Percentiles rank a stretch among this genome's conserved stretches.
Evolutionary conservation across 2,797 vertebrate species (phyloP).

Genomic region (Artibeus jamaicensis): DNA sequence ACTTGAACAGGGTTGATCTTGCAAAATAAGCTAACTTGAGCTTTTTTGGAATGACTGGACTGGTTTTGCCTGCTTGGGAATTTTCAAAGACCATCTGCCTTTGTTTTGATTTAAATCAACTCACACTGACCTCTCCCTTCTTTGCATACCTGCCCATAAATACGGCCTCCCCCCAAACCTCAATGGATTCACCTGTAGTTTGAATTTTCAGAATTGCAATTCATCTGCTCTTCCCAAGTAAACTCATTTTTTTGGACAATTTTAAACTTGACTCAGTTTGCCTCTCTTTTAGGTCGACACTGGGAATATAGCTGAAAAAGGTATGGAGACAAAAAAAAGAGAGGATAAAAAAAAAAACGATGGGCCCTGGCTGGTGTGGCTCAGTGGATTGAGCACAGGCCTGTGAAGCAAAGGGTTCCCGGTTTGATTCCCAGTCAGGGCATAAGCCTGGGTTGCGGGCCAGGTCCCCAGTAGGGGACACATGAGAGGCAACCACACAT

Average conservation of each 20-base stretch:
- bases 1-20: neutral
- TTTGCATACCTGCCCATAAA: neutral
- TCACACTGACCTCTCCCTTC: neutral
- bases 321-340: neutral
- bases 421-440: too few relatives aligned
- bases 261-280: neutral
- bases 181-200: neutral
- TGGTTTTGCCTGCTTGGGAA: neutral
- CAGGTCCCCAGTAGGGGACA: too few relatives aligned
- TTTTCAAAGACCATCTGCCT: neutral
- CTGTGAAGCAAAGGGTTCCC: too few relatives aligned
- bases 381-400: too few relatives aligned
- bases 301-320: neutral
- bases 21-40: neutral
- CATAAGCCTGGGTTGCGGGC: too few relatives aligned
- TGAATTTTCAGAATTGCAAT: neutral
- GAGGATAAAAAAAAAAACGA: neutral
- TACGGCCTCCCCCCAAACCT: neutral
- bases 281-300: neutral
- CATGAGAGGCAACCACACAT: too few relatives aligned
- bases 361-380: too few relatives aligned
- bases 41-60: neutral
- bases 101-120: neutral
- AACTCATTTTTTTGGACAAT: neutral
- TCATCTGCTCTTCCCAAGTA: neutral